Evolutionary conservation across 2,888 invertebrate species (phyloP).

Genomic region (Oscheius sp.): DNA sequence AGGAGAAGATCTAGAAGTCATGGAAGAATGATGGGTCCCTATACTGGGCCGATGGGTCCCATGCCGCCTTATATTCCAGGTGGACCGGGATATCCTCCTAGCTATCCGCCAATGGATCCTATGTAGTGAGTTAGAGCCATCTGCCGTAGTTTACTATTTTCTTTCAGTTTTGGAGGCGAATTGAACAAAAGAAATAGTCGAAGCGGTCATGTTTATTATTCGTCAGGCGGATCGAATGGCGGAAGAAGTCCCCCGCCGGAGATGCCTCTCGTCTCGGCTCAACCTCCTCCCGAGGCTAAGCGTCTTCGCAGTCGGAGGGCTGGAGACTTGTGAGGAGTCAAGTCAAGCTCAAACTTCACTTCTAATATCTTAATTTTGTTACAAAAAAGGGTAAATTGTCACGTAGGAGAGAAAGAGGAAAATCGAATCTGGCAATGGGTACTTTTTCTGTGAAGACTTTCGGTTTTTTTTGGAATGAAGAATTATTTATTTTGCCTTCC

Average conservation of each 20-base stretch:
- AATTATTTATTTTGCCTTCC: no score
- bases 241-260: slow-evolving; percentile 56
- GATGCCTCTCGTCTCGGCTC: slow-evolving; percentile 45
- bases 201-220: slow-evolving; percentile 51
- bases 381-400: not conserved
- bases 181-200: slow-evolving; percentile 39
- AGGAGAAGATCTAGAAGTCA: slow-evolving; percentile 53
- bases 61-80: slow-evolving; percentile 36
- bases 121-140: slow-evolving; percentile 1
- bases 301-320: slow-evolving; percentile 38
- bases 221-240: slow-evolving; percentile 57
- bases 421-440: no score
- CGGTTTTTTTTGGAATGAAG: not conserved
- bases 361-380: not conserved
- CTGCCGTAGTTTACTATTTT: not conserved
- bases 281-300: slow-evolving; percentile 48
- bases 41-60: slow-evolving; percentile 32
- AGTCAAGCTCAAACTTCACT: slow-evolving; percentile 24
- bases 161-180: slow-evolving; percentile 25
- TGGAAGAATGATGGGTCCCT: slow-evolving; percentile 46
- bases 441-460: slow-evolving; percentile 12
- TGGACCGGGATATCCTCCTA: slow-evolving; percentile 29
- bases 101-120: slow-evolving; percentile 6
- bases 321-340: slow-evolving; percentile 11
- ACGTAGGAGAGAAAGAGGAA: no score